Base-by-base conservation (phyloP, 2,113 vertebrate genomes). In the Gavialis gangeticus region DNA sequence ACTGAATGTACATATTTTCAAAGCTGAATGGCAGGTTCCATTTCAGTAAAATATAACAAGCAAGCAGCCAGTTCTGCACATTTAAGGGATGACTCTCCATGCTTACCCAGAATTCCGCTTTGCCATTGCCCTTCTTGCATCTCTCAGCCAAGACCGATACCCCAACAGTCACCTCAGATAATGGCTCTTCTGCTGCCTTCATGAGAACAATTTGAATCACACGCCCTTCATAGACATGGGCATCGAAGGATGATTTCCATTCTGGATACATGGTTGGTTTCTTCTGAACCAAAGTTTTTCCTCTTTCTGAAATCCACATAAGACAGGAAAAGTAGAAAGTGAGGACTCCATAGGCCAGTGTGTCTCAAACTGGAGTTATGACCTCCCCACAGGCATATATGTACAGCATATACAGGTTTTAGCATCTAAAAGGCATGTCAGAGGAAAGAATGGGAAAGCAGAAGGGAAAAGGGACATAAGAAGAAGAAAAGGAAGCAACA, bases 211-310 rank as follows among this genome's bases (percentile, higher is more conserved):
- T 98, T 97, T 99, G 99, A 67, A 99, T 99, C 73, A 99, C 99
- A 0, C 99, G 98, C 8, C 99, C 99, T 95, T 99, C 99, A 0
- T 99, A 99, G 96, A 99, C 99, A 97, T 99, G 99, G 10, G 99
- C 99, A 0, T 99, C 99, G 28, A 99, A 99, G 3, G 98, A 97
- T 1, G 99, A 98, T 90, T 99, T 99, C 99, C 99, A 99, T 34
- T 99, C 99, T 0, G 99, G 99, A 79, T 99, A 99, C 99, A 99
- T 99, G 78, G 99, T 99, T 15, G 99, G 99, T 86, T 99, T 99
- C 97, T 96, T 98, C 97, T 99, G 99, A 58, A 99, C 97, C 87
- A 99, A 97, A 0, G 99, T 99, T 97, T 99, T 99, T 13, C 99
- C 99, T 27, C 99, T 98, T 87, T 99, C 99, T 99, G 97, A 11